Base-by-base conservation (phyloP, 2,113 vertebrate genomes). In the Callospermophilus lateralis region DNA sequence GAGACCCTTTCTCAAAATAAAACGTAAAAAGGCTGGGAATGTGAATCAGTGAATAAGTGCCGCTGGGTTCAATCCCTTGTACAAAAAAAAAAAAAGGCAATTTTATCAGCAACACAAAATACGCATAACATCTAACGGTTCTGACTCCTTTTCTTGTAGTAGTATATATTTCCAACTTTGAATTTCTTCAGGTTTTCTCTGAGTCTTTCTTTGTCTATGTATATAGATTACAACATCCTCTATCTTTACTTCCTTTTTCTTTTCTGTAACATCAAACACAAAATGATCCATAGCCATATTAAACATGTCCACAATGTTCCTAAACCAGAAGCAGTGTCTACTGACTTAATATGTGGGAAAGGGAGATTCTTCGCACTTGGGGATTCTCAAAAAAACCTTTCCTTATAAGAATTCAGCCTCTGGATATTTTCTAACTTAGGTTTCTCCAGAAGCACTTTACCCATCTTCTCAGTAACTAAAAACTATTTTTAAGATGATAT, bases 401-500 rank as follows among this genome's bases (percentile, higher is more conserved):
- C 11, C 13, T 37, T 67, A 2, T 6, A 51, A 73, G 34, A 81
- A 77, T 17, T 80, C 37, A 7, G 22, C 58, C 61, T 90, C 42
- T 77, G n/a, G 65, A 92, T 20, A 5, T 45, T 96, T 92, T 16
- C 28, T 4, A 93, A 24, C 61, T 15, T 15, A n/a, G 8, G 9
- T 48, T 95, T 74, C 74, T 85, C 61, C 28, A 70, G 61, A 74
- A 26, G 26, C 1, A 45, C 37, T 84, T 94, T 92, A 37, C 32
- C 85, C 89, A 16, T 74, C 28, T 78, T 95, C 86, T 93, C 28
- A 65, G 93, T 55, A 94, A 93, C n/a, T 77, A 42, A 94, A 96
- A 97, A 96, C 78, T 89, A 37, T 85, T 89, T 84, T 85, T 65
- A 91, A 89, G 61, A 74, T 91, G 20, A 55, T 93, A 91, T 85